Base-by-base conservation (phyloP, 92 coral and sea anemone species). In the Micromussa lordhowensis region DNA sequence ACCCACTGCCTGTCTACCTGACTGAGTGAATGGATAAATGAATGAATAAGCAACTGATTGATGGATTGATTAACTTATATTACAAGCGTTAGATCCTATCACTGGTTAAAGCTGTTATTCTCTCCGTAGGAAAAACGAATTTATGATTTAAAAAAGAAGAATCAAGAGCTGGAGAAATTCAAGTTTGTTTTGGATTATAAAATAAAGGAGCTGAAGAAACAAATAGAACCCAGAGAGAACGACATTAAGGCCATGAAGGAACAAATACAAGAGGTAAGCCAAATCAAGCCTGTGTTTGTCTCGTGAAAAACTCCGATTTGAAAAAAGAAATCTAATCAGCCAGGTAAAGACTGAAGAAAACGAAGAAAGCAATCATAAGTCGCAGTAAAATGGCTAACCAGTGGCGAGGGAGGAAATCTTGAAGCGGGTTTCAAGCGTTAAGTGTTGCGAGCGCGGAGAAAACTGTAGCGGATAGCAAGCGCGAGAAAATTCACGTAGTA, bases 231-330 rank as follows among this genome's bases (percentile, higher is more conserved):
- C 24, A 91, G 99, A 84, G 99, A 98, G 79, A 98, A 98, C 31
- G 99, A 98, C 88, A 98, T 98, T 75, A 98, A 98, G 59, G 98
- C 98, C 68, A 98, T 98, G 99, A 98, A 98, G 73, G 99, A 98
- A 82, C 99, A 98, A 75, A 98, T 98, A 40, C 99, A 98, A 68
- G 99, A 98, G 97, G 99, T 98, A 89, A 40, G 91, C 57, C 19
- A 58, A 66, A 26, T 26, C 71, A 66, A 26, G 17, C 32, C 32
- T 28, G 71, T 24, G 0, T 61, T 61, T 61, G 4, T 24, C 68
- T 3, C n/a, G n/a, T 59, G n/a, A 44, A 59, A 26, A 59, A 15
- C 9, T 61, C 68, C 24, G 26, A 61, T 61, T 18, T 19, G 64
- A 58, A 57, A 57, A 57, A 57, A 57, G 14, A 54, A 54, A 54